Conservation (phyloP, 2,888 invertebrate species). For the Ctenicera cuprea region DNA sequence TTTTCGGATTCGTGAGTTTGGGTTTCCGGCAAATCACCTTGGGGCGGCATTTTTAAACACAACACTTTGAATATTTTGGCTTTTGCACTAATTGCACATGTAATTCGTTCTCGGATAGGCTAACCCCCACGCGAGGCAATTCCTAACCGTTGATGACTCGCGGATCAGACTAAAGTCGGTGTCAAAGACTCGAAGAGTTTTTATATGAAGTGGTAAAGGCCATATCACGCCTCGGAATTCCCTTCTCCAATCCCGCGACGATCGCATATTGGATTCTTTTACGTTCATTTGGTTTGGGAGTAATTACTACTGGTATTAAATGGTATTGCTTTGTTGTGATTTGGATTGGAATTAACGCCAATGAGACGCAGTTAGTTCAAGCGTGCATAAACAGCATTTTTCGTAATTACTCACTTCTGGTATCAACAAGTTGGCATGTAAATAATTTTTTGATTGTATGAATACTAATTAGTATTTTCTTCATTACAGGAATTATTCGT, state of each 20-base stretch:
- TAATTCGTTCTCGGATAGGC: conserved; percentile 59
- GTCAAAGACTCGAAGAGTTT: conserved; percentile 63
- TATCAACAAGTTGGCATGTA: too few relatives aligned
- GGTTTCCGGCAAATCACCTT: conserved; percentile 56
- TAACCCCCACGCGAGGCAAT: conserved; percentile 64
- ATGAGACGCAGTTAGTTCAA: too few relatives aligned
- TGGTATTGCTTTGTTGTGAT: too few relatives aligned
- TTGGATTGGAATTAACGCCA: too few relatives aligned
- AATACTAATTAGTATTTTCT: too few relatives aligned
- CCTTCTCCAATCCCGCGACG: conserved; percentile 56
- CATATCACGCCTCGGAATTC: conserved; percentile 57
- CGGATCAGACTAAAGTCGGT: conserved; percentile 62
- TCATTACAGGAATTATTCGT: too few relatives aligned
- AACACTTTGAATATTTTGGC: conserved; percentile 41
- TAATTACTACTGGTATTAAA: too few relatives aligned
- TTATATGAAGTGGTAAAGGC: conserved; percentile 65
- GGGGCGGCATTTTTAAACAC: conserved; percentile 63
- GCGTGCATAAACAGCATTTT: too few relatives aligned
- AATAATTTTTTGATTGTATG: too few relatives aligned
- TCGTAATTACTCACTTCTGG: too few relatives aligned
- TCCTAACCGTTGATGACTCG: conserved; percentile 63
- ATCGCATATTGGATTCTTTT: conserved; percentile 29
- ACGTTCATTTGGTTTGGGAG: conserved; percentile 25
- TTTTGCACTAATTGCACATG: conserved; percentile 21
- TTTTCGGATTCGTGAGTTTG: conserved; percentile 25